Evolutionary conservation across 2,888 invertebrate species (phyloP).

Genomic region (Drosophila borborema): DNA sequence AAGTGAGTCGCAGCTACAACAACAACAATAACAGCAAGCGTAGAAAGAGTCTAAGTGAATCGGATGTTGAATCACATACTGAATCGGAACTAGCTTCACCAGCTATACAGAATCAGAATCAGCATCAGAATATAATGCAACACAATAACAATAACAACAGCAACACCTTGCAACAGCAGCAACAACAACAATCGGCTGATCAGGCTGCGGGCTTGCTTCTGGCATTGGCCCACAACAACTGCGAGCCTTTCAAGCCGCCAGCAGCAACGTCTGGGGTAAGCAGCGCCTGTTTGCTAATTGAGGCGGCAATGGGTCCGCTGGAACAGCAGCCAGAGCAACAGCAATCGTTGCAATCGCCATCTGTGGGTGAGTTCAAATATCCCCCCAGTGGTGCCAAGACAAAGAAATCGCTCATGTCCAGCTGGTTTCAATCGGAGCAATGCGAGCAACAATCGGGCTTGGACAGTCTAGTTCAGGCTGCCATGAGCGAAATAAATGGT

Average conservation of each 20-base stretch:
- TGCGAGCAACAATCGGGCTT: conserved; percentile 54
- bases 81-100: conserved; percentile 88
- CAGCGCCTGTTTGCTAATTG: conserved; percentile 92
- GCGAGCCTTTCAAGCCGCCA: conserved; percentile 54
- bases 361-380: conserved; percentile 90
- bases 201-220: conserved; percentile 87
- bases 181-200: conserved; percentile 72
- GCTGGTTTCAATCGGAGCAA: conserved; percentile 91
- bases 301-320: conserved; percentile 93
- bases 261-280: conserved; percentile 86
- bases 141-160: conserved; percentile 39
- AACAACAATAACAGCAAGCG: conserved; percentile 85
- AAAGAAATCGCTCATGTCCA: conserved; percentile 95
- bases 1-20: conserved; percentile 72
- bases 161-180: conserved; percentile 35
- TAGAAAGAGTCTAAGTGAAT: conserved; percentile 86
- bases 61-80: conserved; percentile 84
- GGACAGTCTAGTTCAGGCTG: conserved; percentile 69
- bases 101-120: conserved; percentile 87
- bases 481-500: conserved; percentile 71
- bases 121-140: conserved; percentile 74
- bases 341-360: conserved; percentile 30
- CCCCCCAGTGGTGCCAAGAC: conserved; percentile 90
- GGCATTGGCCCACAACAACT: conserved; percentile 86
- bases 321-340: conserved; percentile 79